Base-by-base conservation (phyloP, 2,888 invertebrate genomes). In the Syrista parreyssii region DNA sequence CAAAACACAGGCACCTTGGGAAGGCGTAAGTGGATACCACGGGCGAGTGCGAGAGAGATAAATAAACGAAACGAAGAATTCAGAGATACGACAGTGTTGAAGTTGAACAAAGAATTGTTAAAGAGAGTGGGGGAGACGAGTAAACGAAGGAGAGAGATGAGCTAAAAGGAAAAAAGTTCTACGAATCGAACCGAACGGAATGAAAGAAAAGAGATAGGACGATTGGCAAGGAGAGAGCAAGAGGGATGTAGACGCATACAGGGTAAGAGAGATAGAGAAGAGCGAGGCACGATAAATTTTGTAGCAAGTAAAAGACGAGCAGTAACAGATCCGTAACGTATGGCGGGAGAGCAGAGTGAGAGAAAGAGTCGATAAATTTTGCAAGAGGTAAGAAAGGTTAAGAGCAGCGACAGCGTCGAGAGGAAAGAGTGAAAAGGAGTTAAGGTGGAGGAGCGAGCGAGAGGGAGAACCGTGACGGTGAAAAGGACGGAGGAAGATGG, bases 221-320 rank as follows among this genome's bases (percentile, higher is more conserved):
- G 15, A 69, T 69, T 75, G 75, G 75, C 68, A 68, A 68, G 68
- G 12, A 30, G 11, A 32, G 33, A 33, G 33, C 2, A 3, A 33
- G 36, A 36, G 36, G 12, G 36, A 36, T n/a, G n/a, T n/a, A n/a
- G 75, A 55, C 68, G 74, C 71, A 33, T 75, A 76, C 32, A 76
- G 35, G 68, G 32, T 75, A 75, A 76, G 32, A 68, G 55, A 76
- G 74, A 68, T 15, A 74, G 36, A 68, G 36, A 75, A 40, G 32
- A 75, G 69, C 55, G 55, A 36, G 71, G 76, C 74, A 81, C 83
- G 79, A 85, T 85, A 85, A 85, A 86, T 84, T 83, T 82, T 82
- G 81, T 55, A 55, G 23, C 23, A 55, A 15, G 55, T 23, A 55
- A 55, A 55, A 55, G 55, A 55, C 23, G 23, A 55, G 55, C 23